Percentiles rank a stretch among this genome's conserved stretches.
Conservation (phyloP, 2,797 vertebrate genomes). For the Peromyscus attwateri region DNA sequence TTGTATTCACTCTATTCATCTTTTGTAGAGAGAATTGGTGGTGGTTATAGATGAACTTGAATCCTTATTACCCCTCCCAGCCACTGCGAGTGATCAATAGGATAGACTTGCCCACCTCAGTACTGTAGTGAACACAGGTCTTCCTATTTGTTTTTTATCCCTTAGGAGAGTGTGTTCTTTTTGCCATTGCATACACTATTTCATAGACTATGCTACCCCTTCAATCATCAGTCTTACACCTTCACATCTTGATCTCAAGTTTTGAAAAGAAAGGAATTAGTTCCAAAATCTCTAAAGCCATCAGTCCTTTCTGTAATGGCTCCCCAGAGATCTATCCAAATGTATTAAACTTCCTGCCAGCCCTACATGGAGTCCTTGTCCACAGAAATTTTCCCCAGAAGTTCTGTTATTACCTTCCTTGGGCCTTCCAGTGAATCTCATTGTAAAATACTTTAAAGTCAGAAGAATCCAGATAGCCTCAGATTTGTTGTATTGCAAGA, state of each 20-base stretch:
- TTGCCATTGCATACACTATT: not conserved
- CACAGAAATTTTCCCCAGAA: not conserved
- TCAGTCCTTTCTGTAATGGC: not conserved
- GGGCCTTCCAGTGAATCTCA: not conserved
- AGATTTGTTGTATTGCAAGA: conserved; percentile 9
- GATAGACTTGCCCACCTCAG: not conserved
- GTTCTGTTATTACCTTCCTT: conserved; percentile 19
- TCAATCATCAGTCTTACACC: not conserved
- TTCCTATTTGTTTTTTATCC: not conserved
- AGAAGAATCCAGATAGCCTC: conserved; percentile 8
- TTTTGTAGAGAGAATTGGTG: not conserved
- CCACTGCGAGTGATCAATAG: not conserved
- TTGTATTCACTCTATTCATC: conserved; percentile 29
- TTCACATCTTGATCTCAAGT: not conserved
- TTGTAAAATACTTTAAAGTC: conserved; percentile 23
- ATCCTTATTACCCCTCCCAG: not conserved
- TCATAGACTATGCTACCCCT: not conserved
- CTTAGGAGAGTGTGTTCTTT: not conserved
- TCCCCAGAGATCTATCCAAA: not conserved
- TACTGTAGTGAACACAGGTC: not conserved
- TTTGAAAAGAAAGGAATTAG: not conserved
- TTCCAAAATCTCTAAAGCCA: conserved; percentile 11
- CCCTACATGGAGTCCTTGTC: not conserved
- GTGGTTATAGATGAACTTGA: not conserved
- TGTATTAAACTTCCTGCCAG: not conserved